Evolutionary conservation across 2,113 vertebrate species (phyloP).

Genomic region (Raja brachyura): DNA sequence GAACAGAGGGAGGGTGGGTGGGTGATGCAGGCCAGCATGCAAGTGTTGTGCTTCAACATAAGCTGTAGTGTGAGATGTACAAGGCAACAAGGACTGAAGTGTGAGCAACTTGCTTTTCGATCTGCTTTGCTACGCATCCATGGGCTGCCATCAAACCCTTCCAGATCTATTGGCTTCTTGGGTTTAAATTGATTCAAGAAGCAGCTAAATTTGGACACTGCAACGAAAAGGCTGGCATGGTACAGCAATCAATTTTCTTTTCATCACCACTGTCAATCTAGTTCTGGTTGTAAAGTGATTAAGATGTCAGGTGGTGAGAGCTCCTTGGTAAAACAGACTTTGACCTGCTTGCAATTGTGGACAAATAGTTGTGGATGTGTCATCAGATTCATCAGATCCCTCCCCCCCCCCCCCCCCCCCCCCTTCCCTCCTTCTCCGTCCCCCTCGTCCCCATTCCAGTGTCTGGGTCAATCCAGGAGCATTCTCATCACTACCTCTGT

Average conservation of each 20-base stretch:
- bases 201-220: neutral
- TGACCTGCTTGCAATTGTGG: neutral
- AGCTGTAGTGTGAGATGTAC: neutral
- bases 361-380: neutral
- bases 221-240: neutral
- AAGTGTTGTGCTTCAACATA: neutral
- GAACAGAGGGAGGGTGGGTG: neutral
- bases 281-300: neutral
- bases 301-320: neutral
- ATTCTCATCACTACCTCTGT: conserved; percentile 54
- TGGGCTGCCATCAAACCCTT: neutral
- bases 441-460: conserved; percentile 38
- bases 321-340: neutral
- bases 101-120: neutral
- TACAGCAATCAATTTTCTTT: neutral
- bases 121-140: neutral
- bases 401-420: neutral
- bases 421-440: too few species aligned
- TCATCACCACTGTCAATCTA: neutral
- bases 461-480: conserved; percentile 40
- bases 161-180: neutral
- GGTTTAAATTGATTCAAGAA: neutral
- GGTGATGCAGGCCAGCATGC: neutral
- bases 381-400: neutral
- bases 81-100: neutral